Percentiles rank a stretch among this genome's conserved stretches.
Evolutionary conservation across 2,113 vertebrate genomes (phyloP).

Genomic region (Thinocorus orbignyianus): DNA sequence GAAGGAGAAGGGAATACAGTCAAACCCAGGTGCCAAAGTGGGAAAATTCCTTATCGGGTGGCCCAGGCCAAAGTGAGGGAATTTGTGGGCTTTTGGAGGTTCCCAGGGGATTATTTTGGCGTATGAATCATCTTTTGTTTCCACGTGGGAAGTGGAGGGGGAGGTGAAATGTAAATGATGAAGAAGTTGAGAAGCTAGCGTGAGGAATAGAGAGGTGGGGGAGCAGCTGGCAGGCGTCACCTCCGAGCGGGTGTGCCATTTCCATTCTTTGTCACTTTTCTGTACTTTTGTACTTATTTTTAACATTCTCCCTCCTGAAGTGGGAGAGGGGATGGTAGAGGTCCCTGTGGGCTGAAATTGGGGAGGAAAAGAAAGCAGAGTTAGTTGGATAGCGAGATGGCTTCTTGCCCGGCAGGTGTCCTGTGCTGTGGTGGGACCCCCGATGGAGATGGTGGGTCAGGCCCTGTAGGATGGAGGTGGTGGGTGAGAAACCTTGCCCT

Average conservation of each 20-base stretch:
- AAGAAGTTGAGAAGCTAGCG: not conserved
- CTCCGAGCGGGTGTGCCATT: not conserved
- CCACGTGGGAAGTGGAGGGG: constrained; percentile 13
- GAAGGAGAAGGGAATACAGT: not conserved
- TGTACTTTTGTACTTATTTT: not conserved
- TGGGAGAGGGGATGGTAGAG: not conserved
- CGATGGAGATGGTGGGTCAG: accelerated
- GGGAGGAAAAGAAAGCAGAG: not conserved
- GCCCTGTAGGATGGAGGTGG: not conserved
- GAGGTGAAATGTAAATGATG: not conserved
- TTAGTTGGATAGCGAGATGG: accelerated
- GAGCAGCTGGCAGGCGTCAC: not conserved
- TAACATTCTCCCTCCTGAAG: not conserved
- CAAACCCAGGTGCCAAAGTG: not conserved
- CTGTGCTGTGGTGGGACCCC: not conserved
- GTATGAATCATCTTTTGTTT: constrained; percentile 45
- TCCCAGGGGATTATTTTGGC: not conserved
- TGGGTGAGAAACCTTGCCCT: not conserved
- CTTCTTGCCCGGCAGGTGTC: not conserved
- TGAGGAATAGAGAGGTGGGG: not conserved
- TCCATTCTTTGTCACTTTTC: not conserved
- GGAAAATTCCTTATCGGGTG: not conserved
- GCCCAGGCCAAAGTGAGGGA: not conserved
- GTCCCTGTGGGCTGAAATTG: accelerated
- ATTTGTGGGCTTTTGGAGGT: not conserved